Base-by-base conservation (phyloP, 1,140 invertebrate genomes). In the Mercenaria mercenaria region DNA sequence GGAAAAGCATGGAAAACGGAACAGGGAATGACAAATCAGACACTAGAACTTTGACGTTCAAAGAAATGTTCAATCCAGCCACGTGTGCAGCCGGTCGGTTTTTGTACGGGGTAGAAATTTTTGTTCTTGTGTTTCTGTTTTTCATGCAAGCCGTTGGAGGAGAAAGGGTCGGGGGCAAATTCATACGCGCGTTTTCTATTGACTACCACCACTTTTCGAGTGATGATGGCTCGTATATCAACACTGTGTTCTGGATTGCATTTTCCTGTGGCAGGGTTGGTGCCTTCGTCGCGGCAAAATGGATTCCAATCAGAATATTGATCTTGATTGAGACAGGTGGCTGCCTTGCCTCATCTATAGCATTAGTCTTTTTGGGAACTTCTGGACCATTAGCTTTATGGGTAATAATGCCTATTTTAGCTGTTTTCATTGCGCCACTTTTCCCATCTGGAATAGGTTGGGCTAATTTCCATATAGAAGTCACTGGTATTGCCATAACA, bases 181-280 rank as follows among this genome's bases (percentile, higher is more conserved):
- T 93, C 47, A 89, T 94, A 32, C 89, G 91, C 23, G 86, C 86
- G 11, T 93, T 90, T 67, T 74, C 93, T 3, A 92, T 92, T 41
- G 91, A 93, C 56, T 79, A 91, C 23, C 61, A 89, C 32, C 34
- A 90, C 0, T 90, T 94, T 43, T 84, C 80, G 52, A 84, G 82
- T 11, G 91, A 92, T 34, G 88, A 92, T 15, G 93, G 86, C 3
- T 90, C 92, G 0, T 87, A 91, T 37, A 43, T 94, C 15, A 93
- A 93, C 69, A 92, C 92, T 1, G 86, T 84, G 1, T 94, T 92
- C 50, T 94, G 93, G 93, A 93, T 92, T 6, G 80, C 90, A 41
- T 94, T 93, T 80, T 87, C 91, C 1, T 59, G 88, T 1, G 93
- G 92, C 0, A 86, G 93, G 3, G 81, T 93, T 34, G 29, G 83